phyloP scores from a whole-genome alignment of 2,113 vertebrate species.

The Vimba vimba region DNA sequence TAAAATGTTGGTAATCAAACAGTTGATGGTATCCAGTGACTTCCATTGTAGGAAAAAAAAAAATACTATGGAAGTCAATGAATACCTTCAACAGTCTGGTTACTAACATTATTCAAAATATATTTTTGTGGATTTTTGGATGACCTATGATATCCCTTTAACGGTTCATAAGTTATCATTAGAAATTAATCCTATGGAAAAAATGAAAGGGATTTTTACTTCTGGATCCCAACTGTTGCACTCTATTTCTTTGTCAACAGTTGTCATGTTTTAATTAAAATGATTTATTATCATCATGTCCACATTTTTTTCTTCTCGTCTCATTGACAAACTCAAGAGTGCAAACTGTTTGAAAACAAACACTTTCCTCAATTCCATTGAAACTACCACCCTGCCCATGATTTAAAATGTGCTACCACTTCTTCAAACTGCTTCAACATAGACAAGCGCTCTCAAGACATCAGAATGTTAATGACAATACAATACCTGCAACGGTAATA shows the following conservation, averaged over 20 bases:
- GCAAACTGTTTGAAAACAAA: not conserved
- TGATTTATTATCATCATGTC: not conserved
- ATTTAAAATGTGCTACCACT: not conserved
- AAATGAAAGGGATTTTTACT: not conserved
- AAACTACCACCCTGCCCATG: not conserved
- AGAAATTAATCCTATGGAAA: not conserved
- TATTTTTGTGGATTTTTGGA: too few species aligned
- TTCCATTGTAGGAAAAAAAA: too few species aligned
- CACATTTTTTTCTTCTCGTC: not conserved
- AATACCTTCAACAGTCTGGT: too few species aligned
- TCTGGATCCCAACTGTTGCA: not conserved
- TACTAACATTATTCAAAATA: too few species aligned
- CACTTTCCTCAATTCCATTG: not conserved
- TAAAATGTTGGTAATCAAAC: too few species aligned
- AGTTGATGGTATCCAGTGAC: too few species aligned
- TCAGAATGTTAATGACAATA: constrained; percentile 1
- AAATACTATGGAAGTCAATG: too few species aligned
- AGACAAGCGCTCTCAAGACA: not conserved
- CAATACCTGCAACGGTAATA: constrained; percentile 6
- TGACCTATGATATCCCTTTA: too few species aligned
- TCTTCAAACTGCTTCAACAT: not conserved
- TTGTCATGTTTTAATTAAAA: not conserved
- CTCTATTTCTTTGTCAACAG: not conserved
- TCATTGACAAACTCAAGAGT: not conserved
- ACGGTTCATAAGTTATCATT: not conserved